Evolutionary conservation across 2,888 invertebrate species (phyloP), one percentile per base, ranked within the genome.

Genomic region (Dysmachus trigonus): DNA sequence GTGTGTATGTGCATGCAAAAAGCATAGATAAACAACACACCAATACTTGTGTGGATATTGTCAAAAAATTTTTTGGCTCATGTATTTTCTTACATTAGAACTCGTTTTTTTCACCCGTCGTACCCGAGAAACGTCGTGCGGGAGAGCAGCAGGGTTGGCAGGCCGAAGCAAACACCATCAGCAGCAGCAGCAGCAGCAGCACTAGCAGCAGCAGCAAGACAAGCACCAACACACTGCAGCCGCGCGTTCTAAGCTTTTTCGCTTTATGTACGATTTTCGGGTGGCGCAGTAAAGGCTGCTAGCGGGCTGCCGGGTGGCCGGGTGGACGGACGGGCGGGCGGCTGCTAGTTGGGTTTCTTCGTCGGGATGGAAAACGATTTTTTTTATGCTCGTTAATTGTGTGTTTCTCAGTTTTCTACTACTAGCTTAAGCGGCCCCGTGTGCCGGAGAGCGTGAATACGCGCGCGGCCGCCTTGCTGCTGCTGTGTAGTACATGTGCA

Each of bases 1-100:
- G 38, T 13, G 10, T 71, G 38, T 71, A 62, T 82, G 81, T 79
- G 86, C 85, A 87, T 87, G 86, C 86, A 87, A 87, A 87, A 87
- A 85, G 85, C 87, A 87, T 85, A 82, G 85, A 35, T n/a, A 35
- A 35, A 76, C 87, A 73, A 76, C 76, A 86, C 72, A 85, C 87
- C 47, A 85, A 73, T 30, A 79, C 79, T 31, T 31, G 8, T 2
- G 15, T 10, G 74, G 76, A 82, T 76, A 79, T 82, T 85, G 82
- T 82, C 82, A 83, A 87, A 87, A 85, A 41, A 41, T 41, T 41
- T 53, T 82, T 77, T 82, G 62, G 82, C 82, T 15, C 35, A 41
- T 77, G 33, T 71, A 71, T n/a, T n/a, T n/a, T n/a, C 47, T 62
- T 18, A 82, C 35, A 71, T 53, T 53, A 82, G 82, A 85, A 38